Evolutionary conservation across 2,888 invertebrate species (phyloP), one percentile per base, ranked within the genome.

Genomic region (Neoascia interrupta): DNA sequence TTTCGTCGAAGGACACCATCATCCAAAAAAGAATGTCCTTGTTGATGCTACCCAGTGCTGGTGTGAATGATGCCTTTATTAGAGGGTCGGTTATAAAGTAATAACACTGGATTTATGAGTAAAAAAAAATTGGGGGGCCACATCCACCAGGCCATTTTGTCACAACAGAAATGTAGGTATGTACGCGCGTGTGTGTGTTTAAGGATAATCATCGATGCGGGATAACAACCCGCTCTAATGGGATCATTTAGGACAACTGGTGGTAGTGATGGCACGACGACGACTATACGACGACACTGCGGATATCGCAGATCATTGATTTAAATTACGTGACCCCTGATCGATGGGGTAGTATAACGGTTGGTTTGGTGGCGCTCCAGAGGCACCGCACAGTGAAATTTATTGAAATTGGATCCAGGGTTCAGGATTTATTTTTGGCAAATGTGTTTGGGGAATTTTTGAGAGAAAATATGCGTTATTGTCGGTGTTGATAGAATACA

Each of bases 41-140:
- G 31, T 47, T 45, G 54, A 47, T 68, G 13, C 34, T n/a, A n/a
- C 10, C 39, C 61, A 13, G 8, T 37, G 34, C 28, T 18, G 53
- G 69, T 69, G 69, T 51, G 69, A 69, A 69, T 69, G 58, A 69
- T 60, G 58, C 58, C 58, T 58, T 69, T 69, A 69, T 69, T 69
- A 69, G 69, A 51, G 51, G 69, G 58, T 69, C 51, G 69, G 58
- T 69, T 69, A 69, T 69, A 69, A 69, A 69, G 69, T 69, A 69
- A 69, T 69, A 69, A 51, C 51, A 60, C 6, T 23, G 58, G 58
- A 69, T 69, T 69, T 69, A 69, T 69, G 58, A 34, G 19, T 60
- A 34, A 6, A 26, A 58, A 28, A 11, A n/a, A n/a, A n/a, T n/a
- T n/a, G n/a, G n/a, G 34, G 56, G 28, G 16, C 15, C 23, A 5